Evolutionary conservation across 1,140 invertebrate species (phyloP).

Genomic region (Drosophila parabipectinata): DNA sequence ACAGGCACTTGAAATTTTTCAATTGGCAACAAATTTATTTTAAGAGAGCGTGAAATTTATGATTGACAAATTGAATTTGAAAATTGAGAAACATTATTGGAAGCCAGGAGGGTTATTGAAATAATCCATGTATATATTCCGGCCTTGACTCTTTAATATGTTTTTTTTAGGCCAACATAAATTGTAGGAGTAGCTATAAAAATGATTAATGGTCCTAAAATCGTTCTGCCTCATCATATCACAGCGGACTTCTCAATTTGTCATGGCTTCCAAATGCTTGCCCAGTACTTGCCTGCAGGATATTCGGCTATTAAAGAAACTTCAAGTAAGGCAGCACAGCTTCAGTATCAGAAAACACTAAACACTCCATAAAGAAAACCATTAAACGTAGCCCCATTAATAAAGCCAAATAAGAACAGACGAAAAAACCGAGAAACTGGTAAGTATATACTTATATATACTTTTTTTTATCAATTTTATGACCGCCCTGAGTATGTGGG

Average conservation of each 20-base stretch:
- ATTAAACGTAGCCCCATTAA: slow-evolving; percentile 67
- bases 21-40: slow-evolving; percentile 78
- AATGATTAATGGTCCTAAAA: slow-evolving; percentile 57
- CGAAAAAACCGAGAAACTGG: slow-evolving; percentile 8
- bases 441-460: background rate
- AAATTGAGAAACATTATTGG: slow-evolving; percentile 43
- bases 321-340: background rate
- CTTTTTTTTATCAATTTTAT: slow-evolving; percentile 74
- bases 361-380: slow-evolving; percentile 80
- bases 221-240: slow-evolving; percentile 31
- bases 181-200: slow-evolving; percentile 24
- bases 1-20: slow-evolving; percentile 51
- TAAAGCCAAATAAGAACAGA: slow-evolving; percentile 32
- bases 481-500: slow-evolving; percentile 68
- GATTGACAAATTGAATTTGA: slow-evolving; percentile 80
- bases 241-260: slow-evolving; percentile 41
- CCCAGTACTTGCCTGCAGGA: slow-evolving; percentile 46
- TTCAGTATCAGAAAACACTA: slow-evolving; percentile 64
- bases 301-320: slow-evolving; percentile 22
- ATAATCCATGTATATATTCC: slow-evolving; percentile 7
- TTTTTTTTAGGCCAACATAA: slow-evolving; percentile 3
- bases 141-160: slow-evolving; percentile 11
- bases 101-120: background rate
- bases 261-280: slow-evolving; percentile 42
- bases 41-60: slow-evolving; percentile 81